A percentile compares a stretch with the other conserved stretches of the same genome.
These are phyloP conservation scores for Cistogaster globosa DNA, from an alignment of 2,888 invertebrate species.

Conservation along the genomic window DNA sequence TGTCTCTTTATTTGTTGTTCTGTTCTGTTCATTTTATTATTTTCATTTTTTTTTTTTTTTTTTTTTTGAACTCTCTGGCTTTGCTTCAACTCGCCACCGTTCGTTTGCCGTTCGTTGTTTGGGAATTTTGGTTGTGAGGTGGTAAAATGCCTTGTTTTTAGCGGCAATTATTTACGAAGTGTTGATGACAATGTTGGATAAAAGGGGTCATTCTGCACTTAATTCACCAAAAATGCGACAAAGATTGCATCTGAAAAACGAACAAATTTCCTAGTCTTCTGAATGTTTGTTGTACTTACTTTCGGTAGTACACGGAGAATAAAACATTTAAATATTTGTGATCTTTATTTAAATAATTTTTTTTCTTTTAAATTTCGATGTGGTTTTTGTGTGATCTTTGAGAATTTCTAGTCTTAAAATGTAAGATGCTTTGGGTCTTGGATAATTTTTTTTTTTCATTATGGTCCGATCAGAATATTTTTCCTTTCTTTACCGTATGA, in stretches of 20 bases:
- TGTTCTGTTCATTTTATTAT: neutral
- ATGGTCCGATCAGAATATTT: too few species aligned
- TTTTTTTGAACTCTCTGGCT: constrained; percentile 7
- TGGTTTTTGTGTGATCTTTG: too few species aligned
- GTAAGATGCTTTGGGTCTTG: too few species aligned
- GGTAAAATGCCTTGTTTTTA: constrained; percentile 71
- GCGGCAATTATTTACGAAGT: constrained; percentile 72
- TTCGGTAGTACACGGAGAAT: constrained; percentile 46
- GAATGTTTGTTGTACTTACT: constrained; percentile 30
- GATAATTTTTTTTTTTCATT: too few species aligned
- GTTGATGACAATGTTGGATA: constrained; percentile 72
- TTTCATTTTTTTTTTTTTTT: neutral
- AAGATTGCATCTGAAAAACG: constrained; percentile 66
- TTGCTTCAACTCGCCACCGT: constrained; percentile 51
- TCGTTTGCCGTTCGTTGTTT: neutral
- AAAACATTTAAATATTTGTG: neutral
- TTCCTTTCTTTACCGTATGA: too few species aligned
- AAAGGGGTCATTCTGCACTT: constrained; percentile 72
- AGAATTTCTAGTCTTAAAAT: too few species aligned
- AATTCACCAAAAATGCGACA: constrained; percentile 72
- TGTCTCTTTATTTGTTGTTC: constrained; percentile 12
- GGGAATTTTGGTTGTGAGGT: constrained; percentile 62
- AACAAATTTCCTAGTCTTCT: constrained; percentile 53
- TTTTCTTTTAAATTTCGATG: too few species aligned
- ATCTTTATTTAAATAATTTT: too few species aligned